phyloP scores from a whole-genome alignment of 2,113 vertebrate genomes.

The Hirundichthys speculiger region DNA sequence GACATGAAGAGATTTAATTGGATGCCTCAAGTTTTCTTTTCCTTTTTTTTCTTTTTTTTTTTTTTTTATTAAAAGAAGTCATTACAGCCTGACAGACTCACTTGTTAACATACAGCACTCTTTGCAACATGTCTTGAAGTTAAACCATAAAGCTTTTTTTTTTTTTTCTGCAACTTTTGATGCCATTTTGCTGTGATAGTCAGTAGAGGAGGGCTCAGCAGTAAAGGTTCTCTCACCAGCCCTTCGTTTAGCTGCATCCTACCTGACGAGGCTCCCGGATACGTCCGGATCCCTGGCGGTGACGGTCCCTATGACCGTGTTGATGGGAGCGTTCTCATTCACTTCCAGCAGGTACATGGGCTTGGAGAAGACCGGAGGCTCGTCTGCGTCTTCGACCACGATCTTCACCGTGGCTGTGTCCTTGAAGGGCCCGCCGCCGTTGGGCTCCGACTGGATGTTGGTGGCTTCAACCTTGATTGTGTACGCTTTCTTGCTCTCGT shows the following conservation, averaged over 20 bases:
- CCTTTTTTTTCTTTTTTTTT: no score
- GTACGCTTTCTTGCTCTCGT: constrained; percentile 92
- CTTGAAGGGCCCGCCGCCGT: constrained; percentile 88
- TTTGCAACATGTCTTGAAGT: constrained; percentile 11
- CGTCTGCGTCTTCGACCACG: constrained; percentile 91
- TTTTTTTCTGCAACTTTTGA: background rate
- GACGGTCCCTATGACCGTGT: constrained; percentile 91
- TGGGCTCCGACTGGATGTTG: constrained; percentile 88
- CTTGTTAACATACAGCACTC: constrained; percentile 35
- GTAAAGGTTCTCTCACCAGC: background rate
- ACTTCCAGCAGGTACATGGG: constrained; percentile 90
- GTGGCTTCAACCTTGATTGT: constrained; percentile 93
- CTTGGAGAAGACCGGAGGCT: constrained; percentile 92
- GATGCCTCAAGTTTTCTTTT: no score
- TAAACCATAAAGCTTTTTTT: constrained; percentile 7
- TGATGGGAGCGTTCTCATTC: constrained; percentile 91
- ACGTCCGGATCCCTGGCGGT: constrained; percentile 90
- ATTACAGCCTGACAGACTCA: constrained; percentile 49
- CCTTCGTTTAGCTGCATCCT: constrained; percentile 36
- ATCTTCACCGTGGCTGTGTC: constrained; percentile 94
- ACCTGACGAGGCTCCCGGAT: constrained; percentile 91
- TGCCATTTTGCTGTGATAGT: background rate
- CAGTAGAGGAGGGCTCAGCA: background rate
- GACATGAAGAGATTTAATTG: constrained; percentile 61
- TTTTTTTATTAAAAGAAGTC: constrained; percentile 64